These are phyloP conservation scores for Columba janthina DNA, from an alignment of 2,113 vertebrate genomes.

Conservation along the genomic window DNA sequence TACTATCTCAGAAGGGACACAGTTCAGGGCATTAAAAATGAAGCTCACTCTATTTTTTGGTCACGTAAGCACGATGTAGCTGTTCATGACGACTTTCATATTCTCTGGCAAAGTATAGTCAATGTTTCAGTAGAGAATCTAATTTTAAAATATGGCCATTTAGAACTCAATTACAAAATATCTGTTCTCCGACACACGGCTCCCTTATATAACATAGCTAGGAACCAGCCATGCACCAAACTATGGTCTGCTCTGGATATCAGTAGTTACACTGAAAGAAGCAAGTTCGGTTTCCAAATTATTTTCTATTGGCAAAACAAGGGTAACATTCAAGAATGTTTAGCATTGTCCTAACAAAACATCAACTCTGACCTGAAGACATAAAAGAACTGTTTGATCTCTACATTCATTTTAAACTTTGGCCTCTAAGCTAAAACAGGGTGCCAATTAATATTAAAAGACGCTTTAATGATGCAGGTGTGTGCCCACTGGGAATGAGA, in stretches of 20 bases:
- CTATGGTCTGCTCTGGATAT: not conserved
- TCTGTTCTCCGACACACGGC: not conserved
- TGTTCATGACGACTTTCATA: not conserved
- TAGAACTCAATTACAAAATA: not conserved
- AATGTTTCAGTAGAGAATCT: not conserved
- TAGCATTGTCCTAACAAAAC: not conserved
- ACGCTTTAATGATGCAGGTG: not conserved
- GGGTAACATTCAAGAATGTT: not conserved
- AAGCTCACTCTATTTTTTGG: not conserved
- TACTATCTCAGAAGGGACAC: not conserved
- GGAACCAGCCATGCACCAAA: not conserved
- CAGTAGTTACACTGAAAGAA: not conserved
- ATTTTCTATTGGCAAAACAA: not conserved
- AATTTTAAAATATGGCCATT: not conserved
- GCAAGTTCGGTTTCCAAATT: not conserved
- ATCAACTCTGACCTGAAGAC: not conserved
- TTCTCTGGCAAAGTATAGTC: not conserved
- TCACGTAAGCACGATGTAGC: not conserved
- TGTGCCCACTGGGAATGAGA: not conserved
- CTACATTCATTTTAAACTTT: not conserved
- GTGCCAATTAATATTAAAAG: not conserved
- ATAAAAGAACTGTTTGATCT: constrained; percentile 9
- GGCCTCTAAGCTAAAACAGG: not conserved
- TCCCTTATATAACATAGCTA: not conserved
- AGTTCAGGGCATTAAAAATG: not conserved